Base-by-base conservation (phyloP, 2,797 vertebrate genomes). In the Ara ararauna region DNA sequence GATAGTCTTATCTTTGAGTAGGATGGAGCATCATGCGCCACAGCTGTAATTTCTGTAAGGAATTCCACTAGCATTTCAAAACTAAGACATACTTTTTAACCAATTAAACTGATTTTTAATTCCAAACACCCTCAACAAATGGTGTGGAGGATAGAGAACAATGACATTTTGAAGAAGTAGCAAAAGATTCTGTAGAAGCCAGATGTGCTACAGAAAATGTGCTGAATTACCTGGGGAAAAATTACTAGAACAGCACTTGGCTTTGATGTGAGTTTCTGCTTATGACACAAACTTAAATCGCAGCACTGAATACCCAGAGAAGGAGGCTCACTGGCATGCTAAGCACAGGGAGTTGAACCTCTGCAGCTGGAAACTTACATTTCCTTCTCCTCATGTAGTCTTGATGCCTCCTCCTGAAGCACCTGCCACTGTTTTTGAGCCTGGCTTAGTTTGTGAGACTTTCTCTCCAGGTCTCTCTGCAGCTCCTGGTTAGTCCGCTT, bases 341-440 rank as follows among this genome's bases (percentile, higher is more conserved):
- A 72, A 66, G n/a, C 34, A 84, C 80, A 65, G 18, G 23, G 10
- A 45, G 38, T 20, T 48, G 53, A 61, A 89, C 21, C 66, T 34
- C 54, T 64, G 24, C 26, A 67, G 26, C 24, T 65, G 20, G 19
- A 34, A 15, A 97, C 99, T 98, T 97, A 99, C 99, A 98, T 98
- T 98, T 99, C 99, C 95, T 99, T 98, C 86, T 99, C 98, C 87
- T 99, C 98, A 0, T 99, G 98, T 13, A 99, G 98, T 8, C 85
- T 97, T 27, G 97, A 91, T 5, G 98, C 98, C 95, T 99, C 98
- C 32, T 98, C 97, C 90, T 99, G 99, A 40, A 99, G 98, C 47
- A 98, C 76, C 51, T 96, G 82, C 87, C 99, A 97, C 96, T 99
- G 99, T 29, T 98, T 98, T 93, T 99, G 99, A 2, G 99, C 98